Percentiles rank a stretch among this genome's conserved stretches.
phyloP scores from a whole-genome alignment of 1,140 invertebrate genomes.

The Papilio polyxenes region DNA sequence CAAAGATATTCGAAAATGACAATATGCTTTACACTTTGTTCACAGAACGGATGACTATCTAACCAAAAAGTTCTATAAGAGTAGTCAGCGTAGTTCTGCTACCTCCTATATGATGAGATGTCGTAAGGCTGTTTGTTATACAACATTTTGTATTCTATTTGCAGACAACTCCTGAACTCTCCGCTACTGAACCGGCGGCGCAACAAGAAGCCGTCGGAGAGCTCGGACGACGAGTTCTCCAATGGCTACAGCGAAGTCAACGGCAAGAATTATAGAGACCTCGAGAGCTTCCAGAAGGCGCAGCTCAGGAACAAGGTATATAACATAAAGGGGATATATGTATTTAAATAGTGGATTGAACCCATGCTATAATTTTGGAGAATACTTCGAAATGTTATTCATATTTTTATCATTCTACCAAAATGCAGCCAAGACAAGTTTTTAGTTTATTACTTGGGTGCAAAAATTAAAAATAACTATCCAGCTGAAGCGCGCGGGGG shows the following conservation, averaged over 20 bases:
- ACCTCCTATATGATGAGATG: too few relatives aligned
- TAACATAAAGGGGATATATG: background rate
- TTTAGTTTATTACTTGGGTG: background rate
- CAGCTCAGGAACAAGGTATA: slow-evolving; percentile 95
- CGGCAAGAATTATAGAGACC: slow-evolving; percentile 89
- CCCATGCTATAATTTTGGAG: too few relatives aligned
- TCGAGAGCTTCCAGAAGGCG: slow-evolving; percentile 97
- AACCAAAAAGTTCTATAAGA: too few relatives aligned
- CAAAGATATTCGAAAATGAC: too few relatives aligned
- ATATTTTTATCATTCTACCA: too few relatives aligned
- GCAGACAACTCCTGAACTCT: slow-evolving; percentile 89
- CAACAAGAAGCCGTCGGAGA: slow-evolving; percentile 89
- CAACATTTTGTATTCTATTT: slow-evolving; percentile 41
- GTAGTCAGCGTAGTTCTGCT: too few relatives aligned
- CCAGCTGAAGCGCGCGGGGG: slow-evolving; percentile 68
- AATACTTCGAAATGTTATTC: too few relatives aligned
- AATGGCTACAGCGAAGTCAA: slow-evolving; percentile 84
- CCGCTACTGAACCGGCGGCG: slow-evolving; percentile 88
- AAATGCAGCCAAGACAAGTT: too few relatives aligned
- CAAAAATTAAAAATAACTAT: background rate
- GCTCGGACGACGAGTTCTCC: slow-evolving; percentile 91
- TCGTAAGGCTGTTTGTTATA: background rate
- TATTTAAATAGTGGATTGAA: too few relatives aligned
- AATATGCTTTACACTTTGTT: too few relatives aligned
- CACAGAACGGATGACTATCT: too few relatives aligned